Evolutionary conservation across 2,113 vertebrate genomes (phyloP).

Genomic region (Alaudala cheleensis): DNA sequence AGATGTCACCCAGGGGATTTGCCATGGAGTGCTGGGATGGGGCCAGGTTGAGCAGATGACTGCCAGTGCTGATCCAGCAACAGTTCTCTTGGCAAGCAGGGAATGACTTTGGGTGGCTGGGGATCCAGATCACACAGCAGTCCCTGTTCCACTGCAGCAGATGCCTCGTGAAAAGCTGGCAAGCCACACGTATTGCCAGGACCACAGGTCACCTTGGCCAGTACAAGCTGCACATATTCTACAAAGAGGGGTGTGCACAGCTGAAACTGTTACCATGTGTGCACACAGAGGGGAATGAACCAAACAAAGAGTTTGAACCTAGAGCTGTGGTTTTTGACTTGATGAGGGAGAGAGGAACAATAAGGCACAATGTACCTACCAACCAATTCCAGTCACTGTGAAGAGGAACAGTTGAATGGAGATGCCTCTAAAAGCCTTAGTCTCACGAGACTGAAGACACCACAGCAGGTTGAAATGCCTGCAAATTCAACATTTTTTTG

Average conservation of each 20-base stretch:
- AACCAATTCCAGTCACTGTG: not conserved
- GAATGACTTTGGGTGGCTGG: not conserved
- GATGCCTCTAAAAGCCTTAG: not conserved
- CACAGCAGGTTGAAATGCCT: not conserved
- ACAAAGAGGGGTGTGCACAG: fast-evolving
- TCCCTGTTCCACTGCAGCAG: not conserved
- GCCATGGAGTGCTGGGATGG: not conserved
- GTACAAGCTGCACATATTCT: not conserved
- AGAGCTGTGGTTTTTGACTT: not conserved
- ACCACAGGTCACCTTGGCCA: not conserved
- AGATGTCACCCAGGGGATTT: not conserved
- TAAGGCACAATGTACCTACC: not conserved
- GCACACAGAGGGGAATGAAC: not conserved
- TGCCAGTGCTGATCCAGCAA: not conserved
- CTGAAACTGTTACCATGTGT: not conserved
- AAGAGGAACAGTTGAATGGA: not conserved
- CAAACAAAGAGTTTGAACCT: not conserved
- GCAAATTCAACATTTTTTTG: not conserved
- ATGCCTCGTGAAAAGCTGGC: not conserved
- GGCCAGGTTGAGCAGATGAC: not conserved
- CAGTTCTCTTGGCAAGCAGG: not conserved
- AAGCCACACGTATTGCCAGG: not conserved
- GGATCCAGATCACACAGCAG: not conserved
- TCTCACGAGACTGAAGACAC: not conserved
- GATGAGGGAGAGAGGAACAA: not conserved